Evolutionary conservation across 2,797 vertebrate genomes (phyloP), one percentile per base, ranked within the genome.

Genomic region (Loris lydekkerianus): DNA sequence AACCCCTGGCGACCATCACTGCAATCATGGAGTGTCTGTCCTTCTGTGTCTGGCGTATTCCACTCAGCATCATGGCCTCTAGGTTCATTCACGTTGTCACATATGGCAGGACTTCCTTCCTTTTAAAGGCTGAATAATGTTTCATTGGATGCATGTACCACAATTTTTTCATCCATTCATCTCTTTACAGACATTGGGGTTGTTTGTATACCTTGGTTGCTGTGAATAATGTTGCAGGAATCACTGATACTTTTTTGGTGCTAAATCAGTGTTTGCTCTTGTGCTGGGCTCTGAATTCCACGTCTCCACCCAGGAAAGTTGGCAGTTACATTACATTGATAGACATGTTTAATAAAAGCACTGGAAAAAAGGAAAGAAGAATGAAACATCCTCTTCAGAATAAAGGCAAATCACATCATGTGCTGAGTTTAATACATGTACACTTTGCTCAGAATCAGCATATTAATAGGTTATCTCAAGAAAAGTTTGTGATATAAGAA

Each of bases 261-360:
- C 84, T 95, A 82, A 97, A 83, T 87, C 92, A 82, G 70, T 89
- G 37, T 80, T 86, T 91, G 15, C 6, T 81, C 23, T 10, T 27
- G n/a, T 37, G 72, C 29, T 82, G 37, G 81, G 46, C 69, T 91
- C 29, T 83, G 21, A 84, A 20, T 73, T 94, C 69, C 53, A 60
- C 58, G 67, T 87, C 93, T 93, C 31, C n/a, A 84, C 3, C 5
- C 40, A 88, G 5, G 58, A 31, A 91, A 73, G 18, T 34, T 86
- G 88, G 8, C 20, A 37, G 46, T 46, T 37, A 43, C 1, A 56
- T 43, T 58, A 46, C 7, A 61, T 49, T 37, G 10, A 29, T 60
- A 95, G 58, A 77, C 29, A 69, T 5, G 72, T 63, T 0, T 14
- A 70, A 95, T 92, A 90, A 37, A 78, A 23, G 61, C 29, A 89